phyloP scores from a whole-genome alignment of 2,888 invertebrate genomes.

The Nemoura dubitans region DNA sequence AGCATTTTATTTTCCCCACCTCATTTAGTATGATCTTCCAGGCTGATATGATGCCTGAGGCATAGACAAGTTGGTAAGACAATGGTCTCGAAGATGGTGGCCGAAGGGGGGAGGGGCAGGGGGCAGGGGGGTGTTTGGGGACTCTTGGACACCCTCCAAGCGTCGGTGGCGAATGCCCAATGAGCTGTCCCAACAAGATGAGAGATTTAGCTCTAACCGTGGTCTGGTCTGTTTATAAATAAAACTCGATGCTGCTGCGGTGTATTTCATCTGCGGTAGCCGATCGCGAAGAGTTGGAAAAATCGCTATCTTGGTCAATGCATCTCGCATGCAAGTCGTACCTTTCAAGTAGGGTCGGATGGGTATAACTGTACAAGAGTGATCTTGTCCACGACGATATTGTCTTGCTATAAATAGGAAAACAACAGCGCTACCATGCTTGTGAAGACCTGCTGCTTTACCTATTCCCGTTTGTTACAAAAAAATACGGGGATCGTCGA shows the following conservation, averaged over 20 bases:
- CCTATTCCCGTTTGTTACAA: background rate
- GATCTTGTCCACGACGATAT: background rate
- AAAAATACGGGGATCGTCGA: background rate
- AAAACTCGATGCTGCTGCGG: background rate
- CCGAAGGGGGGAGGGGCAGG: background rate
- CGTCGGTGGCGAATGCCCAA: conserved; percentile 20
- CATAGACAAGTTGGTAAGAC: background rate
- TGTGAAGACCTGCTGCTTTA: background rate
- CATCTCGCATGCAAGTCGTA: background rate
- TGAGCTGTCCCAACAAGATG: conserved; percentile 14
- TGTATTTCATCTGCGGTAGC: background rate
- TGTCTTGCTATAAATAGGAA: background rate
- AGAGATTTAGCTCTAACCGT: background rate
- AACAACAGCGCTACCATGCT: background rate
- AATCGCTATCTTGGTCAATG: background rate
- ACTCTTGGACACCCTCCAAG: conserved; percentile 28
- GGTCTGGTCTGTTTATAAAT: background rate
- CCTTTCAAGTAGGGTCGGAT: background rate
- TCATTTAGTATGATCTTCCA: conserved; percentile 7
- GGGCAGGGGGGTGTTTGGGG: background rate
- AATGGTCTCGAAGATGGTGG: background rate
- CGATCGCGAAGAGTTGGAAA: background rate
- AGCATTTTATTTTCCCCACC: background rate
- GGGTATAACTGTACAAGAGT: background rate
- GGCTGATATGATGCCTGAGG: background rate